Evolutionary conservation across 1,140 invertebrate genomes (phyloP), one percentile per base, ranked within the genome.

Genomic region (Tetragonula clypearis): DNA sequence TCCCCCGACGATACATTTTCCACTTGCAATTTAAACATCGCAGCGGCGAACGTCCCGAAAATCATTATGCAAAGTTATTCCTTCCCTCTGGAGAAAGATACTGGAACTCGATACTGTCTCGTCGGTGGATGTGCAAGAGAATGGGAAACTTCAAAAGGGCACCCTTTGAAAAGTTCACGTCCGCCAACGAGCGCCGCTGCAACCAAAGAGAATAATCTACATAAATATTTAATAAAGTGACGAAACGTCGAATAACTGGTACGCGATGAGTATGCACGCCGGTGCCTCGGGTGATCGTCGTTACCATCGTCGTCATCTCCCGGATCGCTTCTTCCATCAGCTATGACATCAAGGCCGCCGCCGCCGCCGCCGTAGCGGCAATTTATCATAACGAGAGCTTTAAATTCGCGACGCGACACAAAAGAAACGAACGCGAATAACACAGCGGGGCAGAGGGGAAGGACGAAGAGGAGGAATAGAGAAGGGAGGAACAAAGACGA

Each of bases 331-430:
- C 65, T 75, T 80, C 87, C 71, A 89, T 82, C 85, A 62, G 30
- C 69, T 76, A 72, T 87, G 88, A 90, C 82, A 85, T 79, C 88
- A 90, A 90, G 88, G 88, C 88, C 88, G 41, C 41, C 41, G 41
- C 41, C 41, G 41, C 41, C 41, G 41, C 35, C 35, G 35, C 41
- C 41, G 41, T 6, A 4, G 74, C 49, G 21, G 35, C 62, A 68
- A 88, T 89, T 86, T 80, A 85, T 88, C 79, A 80, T 75, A 80
- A 82, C 19, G 49, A 79, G 82, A 88, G 49, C 79, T 75, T 58
- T 23, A 65, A 82, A 66, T 58, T 62, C 75, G 75, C 55, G 75
- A 82, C 62, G 62, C 23, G 15, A 12, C 62, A 15, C n/a, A 35
- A 58, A 49, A 77, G 62, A 30, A 30, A 49, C 41, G 41, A 41